phyloP scores from a whole-genome alignment of 2,797 vertebrate species.

The Pseudotriccus pelzelni region DNA sequence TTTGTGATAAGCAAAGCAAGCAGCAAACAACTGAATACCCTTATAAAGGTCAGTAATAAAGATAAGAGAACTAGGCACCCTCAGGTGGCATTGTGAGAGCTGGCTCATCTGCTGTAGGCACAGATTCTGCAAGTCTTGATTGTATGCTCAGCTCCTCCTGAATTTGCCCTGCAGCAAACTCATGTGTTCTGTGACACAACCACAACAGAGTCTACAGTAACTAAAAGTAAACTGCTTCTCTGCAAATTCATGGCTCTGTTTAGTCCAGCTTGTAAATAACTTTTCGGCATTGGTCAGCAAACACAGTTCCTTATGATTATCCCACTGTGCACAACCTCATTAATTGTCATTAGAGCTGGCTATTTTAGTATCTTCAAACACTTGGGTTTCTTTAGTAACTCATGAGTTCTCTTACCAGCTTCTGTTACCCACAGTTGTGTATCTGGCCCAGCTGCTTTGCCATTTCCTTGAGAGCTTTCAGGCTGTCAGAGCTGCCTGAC shows the following conservation, averaged over 20 bases:
- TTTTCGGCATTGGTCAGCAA: not conserved
- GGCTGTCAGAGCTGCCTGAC: not conserved
- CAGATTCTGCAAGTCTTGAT: not conserved
- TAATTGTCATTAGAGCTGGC: not conserved
- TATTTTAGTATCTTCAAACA: not conserved
- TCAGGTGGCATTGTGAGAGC: not conserved
- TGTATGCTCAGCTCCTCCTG: not conserved
- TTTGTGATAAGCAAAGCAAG: not conserved
- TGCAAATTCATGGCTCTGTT: not conserved
- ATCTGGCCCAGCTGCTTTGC: not conserved
- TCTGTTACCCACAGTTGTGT: fast-evolving
- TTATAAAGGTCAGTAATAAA: not conserved
- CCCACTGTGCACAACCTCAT: not conserved
- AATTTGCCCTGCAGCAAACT: not conserved
- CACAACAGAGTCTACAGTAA: not conserved
- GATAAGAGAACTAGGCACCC: not conserved
- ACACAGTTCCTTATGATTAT: not conserved
- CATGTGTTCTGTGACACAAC: not conserved
- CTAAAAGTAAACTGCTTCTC: conserved; percentile 9
- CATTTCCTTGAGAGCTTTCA: not conserved
- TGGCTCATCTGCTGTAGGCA: not conserved
- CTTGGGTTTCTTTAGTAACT: not conserved
- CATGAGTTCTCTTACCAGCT: not conserved
- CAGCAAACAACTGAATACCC: not conserved
- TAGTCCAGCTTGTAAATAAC: not conserved